Percentiles rank a stretch among this genome's conserved stretches.
phyloP scores from a whole-genome alignment of 2,797 vertebrate genomes.

The Anableps anableps region DNA sequence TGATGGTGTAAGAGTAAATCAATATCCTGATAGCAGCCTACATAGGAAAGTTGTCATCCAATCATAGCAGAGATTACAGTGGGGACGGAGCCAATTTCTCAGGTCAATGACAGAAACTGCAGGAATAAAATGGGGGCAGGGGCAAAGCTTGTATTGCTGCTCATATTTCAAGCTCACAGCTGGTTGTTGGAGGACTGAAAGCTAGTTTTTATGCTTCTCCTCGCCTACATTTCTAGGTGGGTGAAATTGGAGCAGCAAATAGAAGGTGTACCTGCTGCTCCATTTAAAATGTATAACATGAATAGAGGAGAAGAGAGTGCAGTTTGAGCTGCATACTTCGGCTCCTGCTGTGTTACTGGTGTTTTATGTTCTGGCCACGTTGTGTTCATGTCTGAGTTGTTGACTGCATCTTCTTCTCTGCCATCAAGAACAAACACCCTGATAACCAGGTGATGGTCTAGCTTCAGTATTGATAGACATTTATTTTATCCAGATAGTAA shows the following conservation, averaged over 20 bases:
- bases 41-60: constrained; percentile 65
- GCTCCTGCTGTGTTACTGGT: neutral
- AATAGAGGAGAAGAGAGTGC: neutral
- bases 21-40: constrained; percentile 65
- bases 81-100: constrained; percentile 49
- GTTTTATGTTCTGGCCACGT: neutral
- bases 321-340: neutral
- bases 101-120: constrained; percentile 26
- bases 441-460: neutral
- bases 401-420: neutral
- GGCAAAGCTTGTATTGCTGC: neutral
- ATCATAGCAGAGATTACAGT: constrained; percentile 53
- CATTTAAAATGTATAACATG: neutral
- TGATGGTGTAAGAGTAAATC: constrained; percentile 57
- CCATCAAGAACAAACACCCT: neutral
- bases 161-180: constrained; percentile 20
- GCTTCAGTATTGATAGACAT: neutral
- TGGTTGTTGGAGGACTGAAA: constrained; percentile 3
- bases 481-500: neutral
- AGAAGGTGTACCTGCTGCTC: neutral
- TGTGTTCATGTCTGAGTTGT: neutral
- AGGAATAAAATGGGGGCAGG: constrained; percentile 1
- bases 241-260: neutral
- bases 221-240: neutral
- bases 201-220: constrained; percentile 4